Evolutionary conservation across 2,113 vertebrate genomes (phyloP).

Genomic region (Gopherus flavomarginatus): DNA sequence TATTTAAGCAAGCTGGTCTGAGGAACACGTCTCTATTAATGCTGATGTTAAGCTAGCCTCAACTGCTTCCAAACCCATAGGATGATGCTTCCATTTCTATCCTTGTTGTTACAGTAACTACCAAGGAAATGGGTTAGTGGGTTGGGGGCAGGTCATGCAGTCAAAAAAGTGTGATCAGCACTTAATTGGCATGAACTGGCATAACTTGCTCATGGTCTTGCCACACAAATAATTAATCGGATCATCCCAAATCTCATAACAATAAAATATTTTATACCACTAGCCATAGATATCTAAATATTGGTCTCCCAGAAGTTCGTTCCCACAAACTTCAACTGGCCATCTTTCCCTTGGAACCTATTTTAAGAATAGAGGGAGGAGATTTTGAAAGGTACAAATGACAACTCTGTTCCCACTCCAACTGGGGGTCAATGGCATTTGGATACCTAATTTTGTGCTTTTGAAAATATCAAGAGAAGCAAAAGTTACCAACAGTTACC

Average conservation of each 20-base stretch:
- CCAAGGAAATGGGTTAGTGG: background rate
- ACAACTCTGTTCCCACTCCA: background rate
- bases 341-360: background rate
- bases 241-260: background rate
- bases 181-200: background rate
- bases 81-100: background rate
- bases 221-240: fast-evolving
- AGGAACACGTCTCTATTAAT: background rate
- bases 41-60: background rate
- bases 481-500: background rate
- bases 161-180: background rate
- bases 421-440: background rate
- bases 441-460: background rate
- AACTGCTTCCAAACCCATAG: background rate
- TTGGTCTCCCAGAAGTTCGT: fast-evolving
- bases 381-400: background rate
- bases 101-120: background rate
- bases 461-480: background rate
- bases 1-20: background rate
- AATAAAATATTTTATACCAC: background rate
- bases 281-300: background rate
- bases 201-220: background rate
- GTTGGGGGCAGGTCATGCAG: background rate
- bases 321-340: background rate
- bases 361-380: background rate